These are phyloP conservation scores for Zapornia atra DNA, from an alignment of 2,113 vertebrate genomes.

Conservation along the genomic window DNA sequence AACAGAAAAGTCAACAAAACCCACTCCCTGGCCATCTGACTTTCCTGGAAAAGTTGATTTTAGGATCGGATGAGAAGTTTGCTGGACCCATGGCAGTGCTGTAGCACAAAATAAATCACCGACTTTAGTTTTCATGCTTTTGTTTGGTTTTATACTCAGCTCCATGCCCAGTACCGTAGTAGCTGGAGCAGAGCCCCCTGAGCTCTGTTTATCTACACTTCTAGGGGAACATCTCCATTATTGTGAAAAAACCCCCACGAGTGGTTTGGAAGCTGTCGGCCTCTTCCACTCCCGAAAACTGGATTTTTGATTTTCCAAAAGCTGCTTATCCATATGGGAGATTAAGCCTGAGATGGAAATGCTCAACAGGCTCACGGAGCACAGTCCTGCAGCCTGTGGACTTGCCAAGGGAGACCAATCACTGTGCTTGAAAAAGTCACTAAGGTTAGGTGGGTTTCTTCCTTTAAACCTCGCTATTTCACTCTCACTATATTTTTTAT, in stretches of 20 bases:
- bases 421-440: neutral
- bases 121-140: neutral
- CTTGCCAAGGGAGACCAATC: neutral
- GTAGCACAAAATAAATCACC: neutral
- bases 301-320: neutral
- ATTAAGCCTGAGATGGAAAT: neutral
- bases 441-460: neutral
- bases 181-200: neutral
- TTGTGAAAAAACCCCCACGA: neutral
- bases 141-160: neutral
- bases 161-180: neutral
- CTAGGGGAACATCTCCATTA: neutral
- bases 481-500: neutral
- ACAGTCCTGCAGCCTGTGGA: fast-evolving
- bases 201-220: neutral
- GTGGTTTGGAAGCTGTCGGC: neutral
- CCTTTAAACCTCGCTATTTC: neutral
- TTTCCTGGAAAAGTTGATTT: slow-evolving; percentile 8
- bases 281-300: neutral
- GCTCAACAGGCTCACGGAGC: neutral
- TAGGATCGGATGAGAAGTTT: fast-evolving
- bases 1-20: neutral
- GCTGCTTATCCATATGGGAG: slow-evolving; percentile 8
- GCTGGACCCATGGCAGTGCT: fast-evolving
- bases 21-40: neutral